Evolutionary conservation across 2,888 invertebrate species (phyloP).

Genomic region (Drosophila antonietae): DNA sequence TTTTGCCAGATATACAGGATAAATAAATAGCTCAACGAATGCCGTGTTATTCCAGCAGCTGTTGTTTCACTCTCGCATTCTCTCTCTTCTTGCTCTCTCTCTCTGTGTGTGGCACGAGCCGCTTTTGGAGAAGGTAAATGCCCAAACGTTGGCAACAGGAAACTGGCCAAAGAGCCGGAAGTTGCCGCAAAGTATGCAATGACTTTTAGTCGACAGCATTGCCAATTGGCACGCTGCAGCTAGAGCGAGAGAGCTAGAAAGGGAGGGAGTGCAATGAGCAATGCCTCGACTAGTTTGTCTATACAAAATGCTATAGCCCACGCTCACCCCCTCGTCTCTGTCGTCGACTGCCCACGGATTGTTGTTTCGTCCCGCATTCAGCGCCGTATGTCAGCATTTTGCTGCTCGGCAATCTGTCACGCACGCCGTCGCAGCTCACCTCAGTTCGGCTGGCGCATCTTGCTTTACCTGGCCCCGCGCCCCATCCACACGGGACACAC

Average conservation of each 20-base stretch:
- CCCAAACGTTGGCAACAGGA: slow-evolving; percentile 56
- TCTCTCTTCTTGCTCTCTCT: slow-evolving; percentile 7
- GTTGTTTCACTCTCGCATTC: slow-evolving; percentile 7
- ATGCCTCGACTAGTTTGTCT: slow-evolving; percentile 33
- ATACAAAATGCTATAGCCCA: slow-evolving; percentile 11
- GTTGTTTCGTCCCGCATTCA: slow-evolving; percentile 52
- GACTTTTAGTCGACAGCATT: slow-evolving; percentile 45
- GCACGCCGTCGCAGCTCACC: slow-evolving; percentile 31
- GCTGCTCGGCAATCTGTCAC: slow-evolving; percentile 70
- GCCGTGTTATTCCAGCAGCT: slow-evolving; percentile 27
- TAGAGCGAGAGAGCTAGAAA: not conserved
- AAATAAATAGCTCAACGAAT: slow-evolving; percentile 42
- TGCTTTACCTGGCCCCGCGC: slow-evolving; percentile 53
- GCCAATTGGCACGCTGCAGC: slow-evolving; percentile 44
- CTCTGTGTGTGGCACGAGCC: slow-evolving; percentile 42
- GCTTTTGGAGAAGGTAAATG: slow-evolving; percentile 48
- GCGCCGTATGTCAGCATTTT: slow-evolving; percentile 78
- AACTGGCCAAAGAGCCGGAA: slow-evolving; percentile 72
- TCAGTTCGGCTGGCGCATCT: slow-evolving; percentile 29
- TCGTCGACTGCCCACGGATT: slow-evolving; percentile 2
- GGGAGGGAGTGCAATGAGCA: slow-evolving; percentile 1
- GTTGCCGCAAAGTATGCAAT: slow-evolving; percentile 78
- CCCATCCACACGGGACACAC: not conserved
- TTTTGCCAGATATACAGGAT: slow-evolving; percentile 36
- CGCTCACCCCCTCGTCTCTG: slow-evolving; percentile 21